Conservation (phyloP, 2,113 vertebrate species). For the Gnathonemus longibarbis region DNA sequence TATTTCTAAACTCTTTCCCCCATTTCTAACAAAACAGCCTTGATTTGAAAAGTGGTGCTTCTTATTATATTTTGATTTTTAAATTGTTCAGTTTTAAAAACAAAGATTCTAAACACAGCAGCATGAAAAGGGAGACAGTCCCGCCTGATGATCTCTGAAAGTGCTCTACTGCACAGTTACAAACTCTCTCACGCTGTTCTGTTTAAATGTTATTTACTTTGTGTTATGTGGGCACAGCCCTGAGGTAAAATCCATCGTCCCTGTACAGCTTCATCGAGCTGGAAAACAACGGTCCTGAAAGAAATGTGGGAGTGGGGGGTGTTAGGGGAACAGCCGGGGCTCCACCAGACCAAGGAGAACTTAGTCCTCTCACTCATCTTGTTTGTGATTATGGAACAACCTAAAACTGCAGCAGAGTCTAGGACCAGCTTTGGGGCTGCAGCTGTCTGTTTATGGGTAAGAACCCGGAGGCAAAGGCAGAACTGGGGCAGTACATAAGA, state of each 20-base stretch:
- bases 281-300: background rate
- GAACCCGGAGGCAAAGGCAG: background rate
- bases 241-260: background rate
- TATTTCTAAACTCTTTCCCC: slow-evolving; percentile 28
- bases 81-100: background rate
- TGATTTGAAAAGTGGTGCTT: background rate
- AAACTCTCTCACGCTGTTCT: background rate
- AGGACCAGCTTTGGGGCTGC: background rate
- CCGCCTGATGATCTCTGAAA: background rate
- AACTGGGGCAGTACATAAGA: background rate
- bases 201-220: background rate
- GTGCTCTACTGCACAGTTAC: background rate
- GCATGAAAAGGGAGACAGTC: background rate
- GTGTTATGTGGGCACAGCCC: background rate
- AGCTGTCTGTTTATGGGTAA: background rate
- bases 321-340: background rate
- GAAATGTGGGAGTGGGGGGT: background rate
- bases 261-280: background rate
- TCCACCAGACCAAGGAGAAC: background rate
- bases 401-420: background rate
- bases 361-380: background rate
- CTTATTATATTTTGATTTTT: background rate
- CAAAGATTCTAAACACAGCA: background rate
- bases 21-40: background rate
- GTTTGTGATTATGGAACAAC: background rate